Conservation (phyloP, 2,113 vertebrate species). For the Tetraodon nigroviridis region DNA sequence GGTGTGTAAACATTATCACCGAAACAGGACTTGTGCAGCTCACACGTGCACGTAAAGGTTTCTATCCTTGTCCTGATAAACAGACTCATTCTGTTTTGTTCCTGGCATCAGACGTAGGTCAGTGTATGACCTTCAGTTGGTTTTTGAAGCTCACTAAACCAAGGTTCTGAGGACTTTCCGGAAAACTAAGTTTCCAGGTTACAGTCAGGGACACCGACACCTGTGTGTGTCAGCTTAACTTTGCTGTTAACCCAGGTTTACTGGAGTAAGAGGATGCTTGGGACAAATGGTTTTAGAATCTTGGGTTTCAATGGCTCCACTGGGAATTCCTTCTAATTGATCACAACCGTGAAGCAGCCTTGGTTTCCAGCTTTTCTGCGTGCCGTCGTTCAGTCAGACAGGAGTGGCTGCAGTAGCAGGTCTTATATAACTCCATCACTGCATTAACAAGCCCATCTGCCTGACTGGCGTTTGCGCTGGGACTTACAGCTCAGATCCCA, state of each 20-base stretch:
- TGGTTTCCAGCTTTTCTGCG: conserved; percentile 7
- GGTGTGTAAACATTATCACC: conserved; percentile 38
- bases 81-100: conserved; percentile 9
- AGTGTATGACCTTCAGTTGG: background rate
- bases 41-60: conserved; percentile 17
- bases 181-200: background rate
- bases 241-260: no score
- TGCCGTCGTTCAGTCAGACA: conserved; percentile 54
- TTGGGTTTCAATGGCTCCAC: no score
- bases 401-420: conserved; percentile 45
- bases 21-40: conserved; percentile 45
- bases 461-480: conserved; percentile 48
- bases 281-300: no score
- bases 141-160: conserved; percentile 23
- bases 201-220: conserved; percentile 1
- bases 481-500: conserved; percentile 15
- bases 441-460: conserved; percentile 70
- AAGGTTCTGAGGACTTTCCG: conserved; percentile 7
- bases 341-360: background rate
- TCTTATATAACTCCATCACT: conserved; percentile 68
- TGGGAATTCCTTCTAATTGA: no score
- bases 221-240: no score
- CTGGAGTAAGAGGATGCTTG: no score
- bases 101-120: background rate
- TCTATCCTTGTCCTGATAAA: conserved; percentile 9